A percentile compares a stretch with the other conserved stretches of the same genome.
These are phyloP conservation scores for Stegastes partitus DNA, from an alignment of 2,113 vertebrate species.

Conservation along the genomic window DNA sequence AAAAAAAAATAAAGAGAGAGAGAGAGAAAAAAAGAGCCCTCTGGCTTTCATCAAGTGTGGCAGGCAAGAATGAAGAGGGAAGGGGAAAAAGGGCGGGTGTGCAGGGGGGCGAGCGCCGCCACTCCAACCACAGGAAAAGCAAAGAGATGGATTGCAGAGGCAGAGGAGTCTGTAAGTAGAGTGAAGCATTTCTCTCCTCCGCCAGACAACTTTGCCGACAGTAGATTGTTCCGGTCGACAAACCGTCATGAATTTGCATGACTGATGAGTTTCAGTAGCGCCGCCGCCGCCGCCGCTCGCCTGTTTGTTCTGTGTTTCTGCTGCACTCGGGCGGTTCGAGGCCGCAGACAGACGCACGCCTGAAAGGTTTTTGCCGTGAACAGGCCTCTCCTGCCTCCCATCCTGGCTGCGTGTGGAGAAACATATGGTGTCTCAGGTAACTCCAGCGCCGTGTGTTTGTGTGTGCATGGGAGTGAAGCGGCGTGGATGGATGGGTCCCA, in stretches of 20 bases:
- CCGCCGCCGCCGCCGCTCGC: conserved; percentile 14
- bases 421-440: conserved; percentile 75
- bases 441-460: conserved; percentile 26
- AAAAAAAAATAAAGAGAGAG: conserved; percentile 13
- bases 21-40: conserved; percentile 33
- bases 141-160: conserved; percentile 38
- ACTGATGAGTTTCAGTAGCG: conserved; percentile 42
- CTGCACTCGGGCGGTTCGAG: conserved; percentile 20
- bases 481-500: conserved; percentile 11
- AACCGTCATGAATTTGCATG: conserved; percentile 35
- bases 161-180: conserved; percentile 31
- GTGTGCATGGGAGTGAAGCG: background rate
- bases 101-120: conserved; percentile 10
- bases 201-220: conserved; percentile 12
- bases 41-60: conserved; percentile 79
- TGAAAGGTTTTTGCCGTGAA: conserved; percentile 48
- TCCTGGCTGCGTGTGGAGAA: conserved; percentile 58
- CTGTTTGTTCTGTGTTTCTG: background rate
- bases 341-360: conserved; percentile 46
- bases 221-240: conserved; percentile 1
- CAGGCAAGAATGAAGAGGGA: conserved; percentile 43
- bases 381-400: conserved; percentile 11
- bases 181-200: conserved; percentile 26
- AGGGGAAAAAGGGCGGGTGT: background rate
- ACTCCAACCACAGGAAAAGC: conserved; percentile 47